Evolutionary conservation across 1,140 invertebrate species (phyloP).

Genomic region (Zophobas atratus): DNA sequence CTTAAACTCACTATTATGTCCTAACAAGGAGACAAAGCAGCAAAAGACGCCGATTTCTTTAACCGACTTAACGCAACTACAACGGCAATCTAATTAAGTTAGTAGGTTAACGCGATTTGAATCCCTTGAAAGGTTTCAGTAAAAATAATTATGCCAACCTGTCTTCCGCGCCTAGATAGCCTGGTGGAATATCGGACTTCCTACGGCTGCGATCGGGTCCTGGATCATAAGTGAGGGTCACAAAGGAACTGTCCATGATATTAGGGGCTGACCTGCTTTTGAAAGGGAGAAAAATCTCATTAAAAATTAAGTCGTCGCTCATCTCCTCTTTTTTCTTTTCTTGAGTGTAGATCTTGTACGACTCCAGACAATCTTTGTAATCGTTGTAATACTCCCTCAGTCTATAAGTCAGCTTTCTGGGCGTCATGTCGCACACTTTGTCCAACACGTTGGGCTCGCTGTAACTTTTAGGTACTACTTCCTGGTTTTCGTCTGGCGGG

Average conservation of each 20-base stretch:
- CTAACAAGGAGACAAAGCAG: constrained; percentile 17
- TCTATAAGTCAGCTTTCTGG: constrained; percentile 53
- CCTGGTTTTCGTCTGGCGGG: constrained; percentile 50
- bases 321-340: constrained; percentile 55
- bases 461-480: constrained; percentile 57
- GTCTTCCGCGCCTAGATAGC: constrained; percentile 52
- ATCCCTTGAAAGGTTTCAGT: not conserved
- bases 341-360: constrained; percentile 55
- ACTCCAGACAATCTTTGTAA: constrained; percentile 65
- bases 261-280: constrained; percentile 64
- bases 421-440: constrained; percentile 7
- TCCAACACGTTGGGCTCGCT: constrained; percentile 62
- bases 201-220: constrained; percentile 62
- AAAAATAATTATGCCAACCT: constrained; percentile 52
- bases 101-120: constrained; percentile 24
- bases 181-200: constrained; percentile 61
- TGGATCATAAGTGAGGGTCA: constrained; percentile 65
- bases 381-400: constrained; percentile 67
- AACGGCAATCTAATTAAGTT: constrained; percentile 29
- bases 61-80: not conserved
- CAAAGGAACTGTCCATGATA: constrained; percentile 63
- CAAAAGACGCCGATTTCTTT: constrained; percentile 35
- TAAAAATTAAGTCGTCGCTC: constrained; percentile 63
- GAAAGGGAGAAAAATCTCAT: constrained; percentile 61
- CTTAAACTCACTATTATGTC: constrained; percentile 25